Base-by-base conservation (phyloP, 2,113 vertebrate species). In the Psittacula cyanocephala region DNA sequence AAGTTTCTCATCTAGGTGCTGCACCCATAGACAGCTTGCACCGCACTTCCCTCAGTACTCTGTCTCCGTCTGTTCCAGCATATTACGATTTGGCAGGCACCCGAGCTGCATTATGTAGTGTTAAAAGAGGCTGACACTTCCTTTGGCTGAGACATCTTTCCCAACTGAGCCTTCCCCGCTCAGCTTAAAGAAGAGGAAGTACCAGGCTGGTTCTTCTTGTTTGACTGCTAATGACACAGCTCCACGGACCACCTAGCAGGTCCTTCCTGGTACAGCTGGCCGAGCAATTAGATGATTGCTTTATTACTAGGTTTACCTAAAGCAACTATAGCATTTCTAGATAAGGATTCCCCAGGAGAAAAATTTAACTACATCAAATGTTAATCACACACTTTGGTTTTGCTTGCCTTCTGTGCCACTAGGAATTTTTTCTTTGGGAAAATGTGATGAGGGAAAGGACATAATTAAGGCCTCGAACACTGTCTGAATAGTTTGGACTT, bases 71-170 rank as follows among this genome's bases (percentile, higher is more conserved):
- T 95, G 95, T 88, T 93, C 94, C 86, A 96, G 95, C 22, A 4
- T 25, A 28, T 76, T 93, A 79, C 29, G 16, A 95, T 94, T 93
- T 92, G 95, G 78, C 80, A 93, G 57, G 62, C 64, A 0, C 71
- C 92, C 59, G 85, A 84, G 81, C 33, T 96, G 86, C 86, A 82
- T 60, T 91, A 75, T 86, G 86, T 60, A 7, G 52, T 8, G 37
- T 88, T 94, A 88, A 92, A 94, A 94, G 95, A 91, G 67, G 76
- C 63, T 84, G 89, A 92, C 81, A 80, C 62, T 94, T 93, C 91
- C 67, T 55, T 63, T 90, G 77, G 71, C 83, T 94, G 65, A 74
- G 72, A 83, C 96, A 63, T 91, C 90, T 96, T 91, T 92, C 86
- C 92, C 31, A 0, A 89, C 81, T 86, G 93, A 95, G 95, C 89